Base-by-base conservation (phyloP, 2,113 vertebrate genomes). In the Etheostoma cragini region DNA sequence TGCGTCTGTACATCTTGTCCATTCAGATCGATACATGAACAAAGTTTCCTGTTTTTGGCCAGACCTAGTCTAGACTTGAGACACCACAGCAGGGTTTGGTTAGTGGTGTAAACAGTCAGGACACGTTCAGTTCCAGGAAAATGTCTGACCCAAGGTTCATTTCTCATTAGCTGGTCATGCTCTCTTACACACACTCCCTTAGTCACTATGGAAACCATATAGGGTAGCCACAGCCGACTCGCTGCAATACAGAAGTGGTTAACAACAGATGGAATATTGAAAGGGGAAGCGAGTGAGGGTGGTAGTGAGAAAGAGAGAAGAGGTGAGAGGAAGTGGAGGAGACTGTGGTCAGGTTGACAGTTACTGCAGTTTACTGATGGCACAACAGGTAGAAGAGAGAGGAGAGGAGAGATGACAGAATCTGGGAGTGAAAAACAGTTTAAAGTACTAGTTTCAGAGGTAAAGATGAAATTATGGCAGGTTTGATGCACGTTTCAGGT, bases 31-130 rank as follows among this genome's bases (percentile, higher is more conserved):
- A 78, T 76, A 11, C 0, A 1, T 24, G 38, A 62, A 52, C 61
- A 12, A 15, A 72, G 77, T 78, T 92, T 90, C 89, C 87, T 87
- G 76, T 91, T 89, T 91, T 85, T 63, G 13, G 49, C 24, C 82
- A 77, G 74, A 89, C 78, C 15, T 1, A 22, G 90, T 94, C 92
- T 92, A 93, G 91, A 93, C 90, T 54, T 3, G 14, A 84, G 58
- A 85, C 84, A 84, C 85, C 86, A 49, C 91, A 76, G 5, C 26
- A 19, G 26, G 82, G 75, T 84, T 89, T 82, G 67, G 83, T 88
- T 85, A 50, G 71, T 56, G 78, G 86, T 60, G 66, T 64, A 83
- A 68, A 64, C 73, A 42, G 77, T 73, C 65, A 45, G 66, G 63
- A 84, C 65, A 58, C 60, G 35, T 61, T 84, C 50, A 42, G 68